Conservation (phyloP, 1,140 invertebrate genomes). For the Saccostrea echinata region DNA sequence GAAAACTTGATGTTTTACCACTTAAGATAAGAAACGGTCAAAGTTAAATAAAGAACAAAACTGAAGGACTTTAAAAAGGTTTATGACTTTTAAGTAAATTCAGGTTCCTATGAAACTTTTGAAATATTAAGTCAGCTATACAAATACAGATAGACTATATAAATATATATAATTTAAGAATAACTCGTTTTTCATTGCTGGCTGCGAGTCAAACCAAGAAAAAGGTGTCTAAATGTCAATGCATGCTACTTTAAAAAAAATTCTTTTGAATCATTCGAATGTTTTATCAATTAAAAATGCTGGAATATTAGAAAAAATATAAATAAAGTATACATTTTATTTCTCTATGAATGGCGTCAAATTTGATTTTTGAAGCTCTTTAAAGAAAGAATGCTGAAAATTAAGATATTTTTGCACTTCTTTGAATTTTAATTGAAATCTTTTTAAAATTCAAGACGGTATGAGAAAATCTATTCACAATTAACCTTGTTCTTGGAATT, state of each 20-base stretch:
- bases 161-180: too few species aligned
- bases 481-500: neutral
- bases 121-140: neutral
- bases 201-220: too few species aligned
- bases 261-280: too few species aligned
- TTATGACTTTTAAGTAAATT: neutral
- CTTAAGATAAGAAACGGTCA: neutral
- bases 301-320: neutral
- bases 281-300: too few species aligned
- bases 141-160: neutral
- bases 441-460: neutral
- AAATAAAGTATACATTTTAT: neutral
- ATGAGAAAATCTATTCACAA: neutral
- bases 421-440: neutral
- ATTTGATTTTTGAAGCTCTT: neutral
- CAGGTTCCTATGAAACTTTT: neutral
- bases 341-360: neutral
- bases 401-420: neutral
- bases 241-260: too few species aligned
- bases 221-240: too few species aligned
- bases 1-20: slow-evolving; percentile 9
- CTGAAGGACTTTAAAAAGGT: neutral
- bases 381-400: neutral
- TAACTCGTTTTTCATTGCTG: too few species aligned
- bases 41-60: neutral